Conservation (phyloP, 1,140 invertebrate species). For the Drosophila bocki region DNA sequence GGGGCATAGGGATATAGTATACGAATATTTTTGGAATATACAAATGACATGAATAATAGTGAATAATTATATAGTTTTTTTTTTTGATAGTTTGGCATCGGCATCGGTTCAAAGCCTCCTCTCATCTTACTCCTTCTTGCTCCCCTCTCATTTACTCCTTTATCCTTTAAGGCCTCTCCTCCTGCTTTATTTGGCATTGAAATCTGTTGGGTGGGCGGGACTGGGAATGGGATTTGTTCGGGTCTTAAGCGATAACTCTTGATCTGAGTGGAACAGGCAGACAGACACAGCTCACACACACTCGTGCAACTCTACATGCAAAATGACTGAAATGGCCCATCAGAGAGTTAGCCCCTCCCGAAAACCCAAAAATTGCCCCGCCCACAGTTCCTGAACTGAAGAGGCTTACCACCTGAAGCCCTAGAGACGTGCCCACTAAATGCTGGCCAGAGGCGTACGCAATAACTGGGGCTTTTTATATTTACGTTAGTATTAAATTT, state of each 20-base stretch:
- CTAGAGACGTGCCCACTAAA: constrained; percentile 45
- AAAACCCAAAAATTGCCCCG: constrained; percentile 7
- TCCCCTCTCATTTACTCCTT: constrained; percentile 11
- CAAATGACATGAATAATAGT: constrained; percentile 66
- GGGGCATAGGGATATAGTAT: constrained; percentile 39
- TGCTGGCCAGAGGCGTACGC: constrained; percentile 16
- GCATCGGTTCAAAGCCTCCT: constrained; percentile 43
- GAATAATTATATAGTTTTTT: constrained; percentile 46
- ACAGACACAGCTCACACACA: constrained; percentile 23
- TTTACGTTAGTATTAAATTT: neutral
- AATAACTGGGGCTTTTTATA: neutral
- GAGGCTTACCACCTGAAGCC: constrained; percentile 43
- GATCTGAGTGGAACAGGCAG: constrained; percentile 18
- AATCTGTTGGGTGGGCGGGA: neutral
- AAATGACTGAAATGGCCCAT: constrained; percentile 43
- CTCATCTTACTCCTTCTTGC: constrained; percentile 11
- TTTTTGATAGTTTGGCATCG: constrained; percentile 31
- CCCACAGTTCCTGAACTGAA: constrained; percentile 15
- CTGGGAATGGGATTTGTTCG: constrained; percentile 10
- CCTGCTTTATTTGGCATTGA: constrained; percentile 12
- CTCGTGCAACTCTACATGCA: constrained; percentile 39
- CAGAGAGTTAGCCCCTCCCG: constrained; percentile 17
- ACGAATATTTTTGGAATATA: constrained; percentile 66
- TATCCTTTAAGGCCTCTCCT: constrained; percentile 4
- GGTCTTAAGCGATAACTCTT: constrained; percentile 32